Conservation (phyloP, 2,113 vertebrate genomes). For the Pogonocichla stellata region DNA sequence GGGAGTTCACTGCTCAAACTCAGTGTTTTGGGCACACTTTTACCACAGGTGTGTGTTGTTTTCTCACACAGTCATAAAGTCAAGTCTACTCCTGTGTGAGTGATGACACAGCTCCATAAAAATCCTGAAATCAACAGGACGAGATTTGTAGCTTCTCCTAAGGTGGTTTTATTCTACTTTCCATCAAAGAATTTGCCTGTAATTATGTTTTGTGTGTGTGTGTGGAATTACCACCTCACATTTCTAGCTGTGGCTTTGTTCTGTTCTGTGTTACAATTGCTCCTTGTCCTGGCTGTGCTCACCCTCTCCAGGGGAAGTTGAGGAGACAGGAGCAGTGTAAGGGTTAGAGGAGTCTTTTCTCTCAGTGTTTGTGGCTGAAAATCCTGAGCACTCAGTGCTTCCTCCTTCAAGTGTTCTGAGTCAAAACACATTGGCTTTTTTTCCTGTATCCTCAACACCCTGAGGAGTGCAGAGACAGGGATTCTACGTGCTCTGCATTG, state of each 20-base stretch:
- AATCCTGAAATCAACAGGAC: not conserved
- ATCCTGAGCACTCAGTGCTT: not conserved
- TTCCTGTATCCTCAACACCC: not conserved
- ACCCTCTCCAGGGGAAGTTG: not conserved
- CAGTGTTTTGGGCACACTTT: not conserved
- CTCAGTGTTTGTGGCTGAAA: not conserved
- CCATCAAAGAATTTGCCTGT: not conserved
- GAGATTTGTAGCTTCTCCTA: not conserved
- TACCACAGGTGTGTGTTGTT: not conserved
- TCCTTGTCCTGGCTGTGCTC: not conserved
- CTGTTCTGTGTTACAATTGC: not conserved
- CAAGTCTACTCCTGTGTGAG: not conserved
- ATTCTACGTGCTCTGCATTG: fast-evolving
- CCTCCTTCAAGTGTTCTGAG: not conserved
- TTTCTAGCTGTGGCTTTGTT: not conserved
- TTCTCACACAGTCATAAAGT: not conserved
- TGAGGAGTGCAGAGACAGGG: not conserved
- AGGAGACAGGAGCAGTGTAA: not conserved
- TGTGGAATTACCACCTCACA: not conserved
- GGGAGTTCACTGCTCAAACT: not conserved
- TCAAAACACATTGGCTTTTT: not conserved
- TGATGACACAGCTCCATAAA: not conserved
- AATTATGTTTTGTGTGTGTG: not conserved
- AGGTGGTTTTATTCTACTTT: not conserved
- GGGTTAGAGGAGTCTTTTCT: not conserved